Evolutionary conservation across 1,140 invertebrate genomes (phyloP).

Genomic region (Lasioglossum albipes): DNA sequence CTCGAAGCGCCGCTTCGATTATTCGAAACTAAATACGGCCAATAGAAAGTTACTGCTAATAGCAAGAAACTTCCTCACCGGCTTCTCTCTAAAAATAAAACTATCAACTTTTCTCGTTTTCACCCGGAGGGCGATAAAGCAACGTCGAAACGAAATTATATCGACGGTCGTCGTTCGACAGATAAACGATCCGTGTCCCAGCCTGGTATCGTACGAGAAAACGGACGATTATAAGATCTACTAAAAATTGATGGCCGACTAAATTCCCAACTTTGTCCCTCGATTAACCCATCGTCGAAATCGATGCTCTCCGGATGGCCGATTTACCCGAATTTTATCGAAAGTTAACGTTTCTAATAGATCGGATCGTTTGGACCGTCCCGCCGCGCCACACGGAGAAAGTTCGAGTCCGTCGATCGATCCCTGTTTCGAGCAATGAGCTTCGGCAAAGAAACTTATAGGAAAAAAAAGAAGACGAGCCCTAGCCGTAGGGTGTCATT

Average conservation of each 20-base stretch:
- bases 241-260: background rate
- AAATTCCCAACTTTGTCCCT: background rate
- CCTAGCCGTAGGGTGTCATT: no score
- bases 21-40: no score
- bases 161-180: background rate
- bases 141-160: background rate
- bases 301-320: background rate
- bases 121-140: background rate
- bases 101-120: no score
- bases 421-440: no score
- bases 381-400: background rate
- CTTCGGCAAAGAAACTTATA: background rate
- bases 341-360: background rate
- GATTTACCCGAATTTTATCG: background rate
- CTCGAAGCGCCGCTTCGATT: no score
- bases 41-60: no score
- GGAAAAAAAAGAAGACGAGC: no score
- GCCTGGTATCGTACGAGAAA: background rate
- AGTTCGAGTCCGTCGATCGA: background rate
- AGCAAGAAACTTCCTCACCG: no score
- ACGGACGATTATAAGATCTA: background rate
- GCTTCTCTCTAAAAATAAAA: no score
- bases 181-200: background rate
- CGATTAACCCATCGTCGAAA: background rate
- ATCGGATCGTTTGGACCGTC: background rate